Evolutionary conservation across 2,797 vertebrate species (phyloP).

Genomic region (Centropyge bicolor): DNA sequence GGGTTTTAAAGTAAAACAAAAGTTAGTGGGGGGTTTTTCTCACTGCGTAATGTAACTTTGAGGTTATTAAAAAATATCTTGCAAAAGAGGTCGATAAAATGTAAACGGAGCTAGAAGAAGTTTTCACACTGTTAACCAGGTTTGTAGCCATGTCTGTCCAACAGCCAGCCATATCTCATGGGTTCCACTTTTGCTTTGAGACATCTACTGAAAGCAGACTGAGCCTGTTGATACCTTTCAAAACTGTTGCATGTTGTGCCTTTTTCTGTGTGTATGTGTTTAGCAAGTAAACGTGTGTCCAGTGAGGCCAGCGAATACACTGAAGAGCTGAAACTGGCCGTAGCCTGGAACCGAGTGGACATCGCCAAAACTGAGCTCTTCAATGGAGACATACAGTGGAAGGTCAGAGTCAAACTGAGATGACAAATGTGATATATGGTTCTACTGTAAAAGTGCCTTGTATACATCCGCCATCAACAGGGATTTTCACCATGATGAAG

Average conservation of each 20-base stretch:
- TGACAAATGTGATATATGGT: background rate
- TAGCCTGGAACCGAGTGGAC: slow-evolving; percentile 92
- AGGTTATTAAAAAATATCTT: too few relatives aligned
- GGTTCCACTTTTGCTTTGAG: too few relatives aligned
- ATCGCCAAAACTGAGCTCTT: slow-evolving; percentile 91
- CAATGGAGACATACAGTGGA: slow-evolving; percentile 89
- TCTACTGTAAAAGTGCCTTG: background rate
- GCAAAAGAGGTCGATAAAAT: too few relatives aligned
- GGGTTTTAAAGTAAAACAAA: too few relatives aligned
- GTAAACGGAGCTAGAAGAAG: too few relatives aligned
- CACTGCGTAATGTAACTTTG: too few relatives aligned
- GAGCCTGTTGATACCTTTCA: too few relatives aligned
- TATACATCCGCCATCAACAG: background rate
- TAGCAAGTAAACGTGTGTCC: slow-evolving; percentile 85
- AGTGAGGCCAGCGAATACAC: slow-evolving; percentile 84
- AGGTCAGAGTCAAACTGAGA: slow-evolving; percentile 57
- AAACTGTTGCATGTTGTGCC: background rate
- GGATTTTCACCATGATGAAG: too few relatives aligned
- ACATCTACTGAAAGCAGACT: background rate
- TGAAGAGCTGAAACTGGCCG: slow-evolving; percentile 90
- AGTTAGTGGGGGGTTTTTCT: too few relatives aligned
- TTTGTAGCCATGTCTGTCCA: too few relatives aligned
- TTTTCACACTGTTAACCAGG: too few relatives aligned
- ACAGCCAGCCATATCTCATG: too few relatives aligned
- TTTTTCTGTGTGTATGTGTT: slow-evolving; percentile 1